These are phyloP conservation scores for Spatula versicolor DNA, from an alignment of 2,797 vertebrate genomes.

Conservation along the genomic window DNA sequence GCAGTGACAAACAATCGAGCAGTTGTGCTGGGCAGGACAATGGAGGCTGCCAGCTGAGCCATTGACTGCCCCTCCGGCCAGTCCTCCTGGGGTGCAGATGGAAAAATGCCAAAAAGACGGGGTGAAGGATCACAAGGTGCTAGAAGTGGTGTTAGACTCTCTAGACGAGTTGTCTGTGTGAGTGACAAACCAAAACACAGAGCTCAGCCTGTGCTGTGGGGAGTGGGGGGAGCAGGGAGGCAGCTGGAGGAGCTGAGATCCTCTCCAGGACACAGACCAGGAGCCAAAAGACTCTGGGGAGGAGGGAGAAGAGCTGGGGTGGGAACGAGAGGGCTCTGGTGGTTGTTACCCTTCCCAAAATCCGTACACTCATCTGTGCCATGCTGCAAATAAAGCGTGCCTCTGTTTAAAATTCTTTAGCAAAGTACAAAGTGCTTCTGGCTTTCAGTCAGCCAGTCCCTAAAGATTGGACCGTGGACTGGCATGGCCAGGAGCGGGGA, in stretches of 20 bases:
- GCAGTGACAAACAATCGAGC: neutral
- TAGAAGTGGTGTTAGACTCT: neutral
- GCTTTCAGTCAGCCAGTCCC: neutral
- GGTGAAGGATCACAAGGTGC: neutral
- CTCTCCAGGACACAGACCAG: neutral
- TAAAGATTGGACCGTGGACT: neutral
- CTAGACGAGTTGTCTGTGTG: neutral
- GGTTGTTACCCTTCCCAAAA: neutral
- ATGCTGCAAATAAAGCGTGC: neutral
- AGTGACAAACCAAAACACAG: neutral
- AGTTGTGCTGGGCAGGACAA: accelerated
- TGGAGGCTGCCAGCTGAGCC: neutral
- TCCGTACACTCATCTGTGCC: neutral
- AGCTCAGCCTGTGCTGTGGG: neutral
- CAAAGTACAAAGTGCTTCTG: neutral
- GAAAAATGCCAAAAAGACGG: neutral
- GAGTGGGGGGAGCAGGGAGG: neutral
- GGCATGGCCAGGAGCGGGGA: accelerated
- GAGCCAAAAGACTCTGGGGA: neutral
- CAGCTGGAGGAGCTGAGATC: neutral
- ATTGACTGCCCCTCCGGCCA: accelerated
- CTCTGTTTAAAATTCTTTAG: neutral
- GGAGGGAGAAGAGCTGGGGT: neutral
- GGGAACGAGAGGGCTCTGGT: neutral
- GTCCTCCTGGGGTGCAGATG: neutral